Evolutionary conservation across 2,113 vertebrate genomes (phyloP), one percentile per base, ranked within the genome.

Genomic region (Balaenoptera acutorostrata): DNA sequence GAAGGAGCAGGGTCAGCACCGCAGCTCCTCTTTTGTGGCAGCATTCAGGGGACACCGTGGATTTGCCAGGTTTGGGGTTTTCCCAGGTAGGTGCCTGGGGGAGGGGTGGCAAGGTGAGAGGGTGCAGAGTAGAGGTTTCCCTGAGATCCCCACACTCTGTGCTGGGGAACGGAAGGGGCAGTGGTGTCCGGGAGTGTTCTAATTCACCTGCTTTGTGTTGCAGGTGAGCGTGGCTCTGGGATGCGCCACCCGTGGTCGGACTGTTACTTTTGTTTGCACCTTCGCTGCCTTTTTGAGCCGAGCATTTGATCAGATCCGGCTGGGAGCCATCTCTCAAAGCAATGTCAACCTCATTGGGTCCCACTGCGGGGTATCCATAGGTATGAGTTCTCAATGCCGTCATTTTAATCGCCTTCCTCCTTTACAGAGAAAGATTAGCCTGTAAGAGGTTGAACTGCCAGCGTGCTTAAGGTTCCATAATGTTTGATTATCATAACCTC

Each of bases 141-240:
- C 36, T 25, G 68, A 59, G 77, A 25, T 5, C 11, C 23, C 6
- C 39, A 17, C 12, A 10, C 3, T 83, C 46, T 81, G 15, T 11
- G 8, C 39, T 55, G 15, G 18, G 14, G 8, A 14, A 69, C 18
- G 57, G 68, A 12, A 82, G 41, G 44, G 74, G 17, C 29, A 7
- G 29, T 36, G 0, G 15, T 12, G 49, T 29, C 33, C n/a, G 39
- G 61, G 20, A 4, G 4, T 33, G 8, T 81, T 72, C 78, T 90
- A 18, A 89, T 18, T 85, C 18, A 5, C 21, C 2, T 39, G 80
- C 8, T 88, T 52, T 88, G 33, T 72, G 17, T 90, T 86, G 23
- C 96, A 99, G 99, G 99, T 99, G 4, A 99, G 98, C 5, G 99
- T 99, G 66, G 99, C 99, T 0, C 98, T 99, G 71, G 99, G 99